phyloP scores from a whole-genome alignment of 2,797 vertebrate genomes.

The Mormyrus hasselquistii region DNA sequence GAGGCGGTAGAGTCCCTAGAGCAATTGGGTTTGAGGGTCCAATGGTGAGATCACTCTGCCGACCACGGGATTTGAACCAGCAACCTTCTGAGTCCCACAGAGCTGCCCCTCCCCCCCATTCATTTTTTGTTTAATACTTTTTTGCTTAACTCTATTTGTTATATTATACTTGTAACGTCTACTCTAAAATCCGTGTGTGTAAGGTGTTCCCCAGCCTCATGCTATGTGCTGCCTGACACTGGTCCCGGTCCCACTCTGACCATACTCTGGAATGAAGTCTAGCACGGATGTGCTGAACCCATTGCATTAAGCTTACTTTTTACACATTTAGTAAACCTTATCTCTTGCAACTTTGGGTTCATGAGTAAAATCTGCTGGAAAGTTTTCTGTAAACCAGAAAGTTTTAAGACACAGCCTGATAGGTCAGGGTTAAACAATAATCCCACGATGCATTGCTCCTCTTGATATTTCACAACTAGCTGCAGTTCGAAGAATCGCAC shows the following conservation, averaged over 20 bases:
- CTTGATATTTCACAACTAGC: not conserved
- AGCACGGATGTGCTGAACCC: not conserved
- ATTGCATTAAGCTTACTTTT: not conserved
- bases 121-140: not conserved
- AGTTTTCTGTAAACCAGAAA: too few relatives aligned
- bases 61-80: not conserved
- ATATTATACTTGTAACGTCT: not conserved
- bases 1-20: not conserved
- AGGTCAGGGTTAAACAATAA: not conserved
- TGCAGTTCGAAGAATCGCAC: not conserved
- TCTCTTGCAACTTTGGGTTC: not conserved
- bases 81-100: not conserved
- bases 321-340: not conserved
- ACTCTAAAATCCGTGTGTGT: not conserved
- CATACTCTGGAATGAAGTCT: not conserved
- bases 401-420: not conserved
- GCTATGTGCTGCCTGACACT: not conserved
- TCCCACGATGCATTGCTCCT: not conserved
- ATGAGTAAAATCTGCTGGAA: not conserved
- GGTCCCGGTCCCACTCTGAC: not conserved
- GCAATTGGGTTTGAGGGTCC: not conserved
- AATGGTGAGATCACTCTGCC: not conserved
- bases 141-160: not conserved
- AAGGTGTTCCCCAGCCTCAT: not conserved
- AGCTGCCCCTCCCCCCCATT: not conserved